phyloP scores from a whole-genome alignment of 1,140 invertebrate genomes.

The Platyscapa corneri region DNA sequence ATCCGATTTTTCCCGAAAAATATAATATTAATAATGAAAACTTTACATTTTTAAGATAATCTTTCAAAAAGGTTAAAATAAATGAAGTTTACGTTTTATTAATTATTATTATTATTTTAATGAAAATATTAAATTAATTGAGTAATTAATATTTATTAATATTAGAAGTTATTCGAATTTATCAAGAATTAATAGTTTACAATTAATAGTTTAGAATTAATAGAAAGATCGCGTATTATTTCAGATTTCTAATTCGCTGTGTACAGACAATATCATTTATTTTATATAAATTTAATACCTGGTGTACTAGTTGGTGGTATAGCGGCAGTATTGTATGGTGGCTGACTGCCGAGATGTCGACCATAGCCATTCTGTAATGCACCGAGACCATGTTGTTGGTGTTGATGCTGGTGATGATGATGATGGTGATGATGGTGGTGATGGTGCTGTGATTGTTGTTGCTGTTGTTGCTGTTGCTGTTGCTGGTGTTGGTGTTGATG shows the following conservation, averaged over 20 bases:
- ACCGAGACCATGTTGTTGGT: conserved; percentile 67
- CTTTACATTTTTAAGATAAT: too few species aligned
- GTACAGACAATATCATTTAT: too few species aligned
- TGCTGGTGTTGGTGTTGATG: conserved; percentile 59
- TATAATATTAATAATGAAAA: too few species aligned
- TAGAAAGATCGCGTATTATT: neutral
- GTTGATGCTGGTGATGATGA: conserved; percentile 67
- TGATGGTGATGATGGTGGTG: conserved; percentile 65
- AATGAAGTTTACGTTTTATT: too few species aligned
- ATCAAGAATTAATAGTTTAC: too few species aligned
- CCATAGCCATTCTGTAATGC: conserved; percentile 68
- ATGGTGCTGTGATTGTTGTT: conserved; percentile 4
- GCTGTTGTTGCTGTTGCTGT: conserved; percentile 69
- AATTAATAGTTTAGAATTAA: too few species aligned
- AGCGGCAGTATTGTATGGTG: conserved; percentile 70
- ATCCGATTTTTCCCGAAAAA: too few species aligned
- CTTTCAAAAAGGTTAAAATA: too few species aligned
- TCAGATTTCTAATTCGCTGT: neutral
- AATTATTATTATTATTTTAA: too few species aligned
- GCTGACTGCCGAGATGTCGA: conserved; percentile 68
- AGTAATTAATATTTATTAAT: too few species aligned
- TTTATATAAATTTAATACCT: conserved; percentile 59
- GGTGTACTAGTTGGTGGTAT: conserved; percentile 71
- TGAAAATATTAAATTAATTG: too few species aligned
- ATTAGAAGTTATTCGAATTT: too few species aligned